Evolutionary conservation across 2,797 vertebrate genomes (phyloP), one percentile per base, ranked within the genome.

Genomic region (Poecilia velifera): DNA sequence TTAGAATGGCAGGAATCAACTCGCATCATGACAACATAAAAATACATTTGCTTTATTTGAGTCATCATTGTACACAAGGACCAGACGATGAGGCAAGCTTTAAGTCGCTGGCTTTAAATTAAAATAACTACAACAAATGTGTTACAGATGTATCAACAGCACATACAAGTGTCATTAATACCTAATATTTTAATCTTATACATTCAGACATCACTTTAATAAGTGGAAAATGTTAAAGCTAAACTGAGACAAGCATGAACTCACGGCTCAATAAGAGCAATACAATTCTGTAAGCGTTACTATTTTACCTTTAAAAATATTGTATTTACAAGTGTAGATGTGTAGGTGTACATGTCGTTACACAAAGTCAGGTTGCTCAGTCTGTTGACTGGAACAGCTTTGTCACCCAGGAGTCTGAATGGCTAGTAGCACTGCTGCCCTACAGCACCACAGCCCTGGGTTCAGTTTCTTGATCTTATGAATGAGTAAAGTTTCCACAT

Each of bases 1-100:
- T 72, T 14, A 59, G 0, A 47, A 72, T 55, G 0, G 16, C 10
- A 74, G 10, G n/a, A 82, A 77, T 41, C 1, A 70, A 86, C 79
- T 46, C 72, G 85, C 47, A 39, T 74, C 3, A 12, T 47, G 53
- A 74, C 55, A 36, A 78, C 53, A 78, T 92, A 91, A 94, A 94
- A 94, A 73, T 88, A 92, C 77, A 89, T 87, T 89, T 88, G 79
- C 87, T 94, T 95, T 94, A 94, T 95, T 92, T 81, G 45, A 46
- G 28, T 83, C 45, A 73, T 85, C 64, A 73, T 84, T 78, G 82
- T 88, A 84, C 70, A 90, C 46, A 75, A 72, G 47, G 77, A 80
- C 57, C 78, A 78, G 57, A 76, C 82, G 41, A 74, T 49, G 80
- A 78, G 70, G 62, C 73, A 87, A 90, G 84, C 86, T 72, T 88